Percentiles rank a stretch among this genome's conserved stretches.
These are phyloP conservation scores for Macroteleia sp. DNA, from an alignment of 2,888 invertebrate species.

Conservation along the genomic window DNA sequence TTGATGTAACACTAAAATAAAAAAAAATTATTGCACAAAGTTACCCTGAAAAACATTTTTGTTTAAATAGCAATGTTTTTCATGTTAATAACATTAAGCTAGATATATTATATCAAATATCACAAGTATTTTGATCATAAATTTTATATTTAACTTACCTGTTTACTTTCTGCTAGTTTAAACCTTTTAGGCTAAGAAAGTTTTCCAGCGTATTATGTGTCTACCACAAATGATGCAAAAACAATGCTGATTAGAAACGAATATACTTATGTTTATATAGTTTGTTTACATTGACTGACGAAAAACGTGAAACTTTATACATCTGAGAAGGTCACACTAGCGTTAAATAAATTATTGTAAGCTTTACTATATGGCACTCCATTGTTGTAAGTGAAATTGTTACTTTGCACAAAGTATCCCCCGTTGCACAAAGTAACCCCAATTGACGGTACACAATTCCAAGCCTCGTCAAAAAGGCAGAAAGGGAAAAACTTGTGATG, in stretches of 20 bases:
- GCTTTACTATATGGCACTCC: background rate
- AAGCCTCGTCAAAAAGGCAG: too few relatives aligned
- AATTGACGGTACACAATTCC: background rate
- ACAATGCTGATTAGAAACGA: background rate
- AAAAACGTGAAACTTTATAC: background rate
- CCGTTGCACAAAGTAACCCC: background rate
- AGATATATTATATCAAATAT: too few relatives aligned
- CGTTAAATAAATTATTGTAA: background rate
- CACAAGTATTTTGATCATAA: too few relatives aligned
- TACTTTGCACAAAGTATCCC: background rate
- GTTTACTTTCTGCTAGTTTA: background rate
- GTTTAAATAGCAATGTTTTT: too few relatives aligned
- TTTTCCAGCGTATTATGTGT: background rate
- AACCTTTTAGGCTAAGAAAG: background rate
- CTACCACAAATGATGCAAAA: background rate
- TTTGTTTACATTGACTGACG: background rate
- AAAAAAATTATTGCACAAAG: too few relatives aligned
- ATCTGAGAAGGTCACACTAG: background rate
- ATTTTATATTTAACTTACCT: background rate
- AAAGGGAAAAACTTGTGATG: too few relatives aligned
- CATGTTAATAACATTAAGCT: too few relatives aligned
- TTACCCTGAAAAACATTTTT: too few relatives aligned
- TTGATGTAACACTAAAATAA: too few relatives aligned
- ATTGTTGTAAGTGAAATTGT: background rate
- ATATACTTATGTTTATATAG: background rate